phyloP scores from a whole-genome alignment of 1,140 invertebrate genomes.

The Brachionus paranguensis region DNA sequence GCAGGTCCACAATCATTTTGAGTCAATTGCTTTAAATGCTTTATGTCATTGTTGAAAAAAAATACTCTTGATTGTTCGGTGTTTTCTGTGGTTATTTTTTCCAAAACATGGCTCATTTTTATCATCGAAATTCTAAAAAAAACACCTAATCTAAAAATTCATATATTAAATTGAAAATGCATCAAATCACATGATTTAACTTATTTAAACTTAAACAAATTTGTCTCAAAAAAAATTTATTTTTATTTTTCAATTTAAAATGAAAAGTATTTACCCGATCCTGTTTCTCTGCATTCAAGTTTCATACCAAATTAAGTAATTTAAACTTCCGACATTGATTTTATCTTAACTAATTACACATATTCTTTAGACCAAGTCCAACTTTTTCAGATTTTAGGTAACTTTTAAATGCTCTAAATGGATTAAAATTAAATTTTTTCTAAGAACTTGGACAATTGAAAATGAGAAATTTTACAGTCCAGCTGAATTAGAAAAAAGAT shows the following conservation, averaged over 20 bases:
- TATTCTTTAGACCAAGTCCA: not conserved
- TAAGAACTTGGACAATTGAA: constrained; percentile 40
- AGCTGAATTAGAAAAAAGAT: constrained; percentile 40
- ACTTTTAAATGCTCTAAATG: not conserved
- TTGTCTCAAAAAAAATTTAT: not conserved
- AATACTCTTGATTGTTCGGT: not conserved
- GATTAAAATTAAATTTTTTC: not conserved
- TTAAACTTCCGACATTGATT: not conserved
- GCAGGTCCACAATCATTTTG: constrained; percentile 22
- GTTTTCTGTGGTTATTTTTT: not conserved
- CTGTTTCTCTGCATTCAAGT: not conserved
- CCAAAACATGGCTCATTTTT: not conserved
- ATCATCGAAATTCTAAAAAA: not conserved
- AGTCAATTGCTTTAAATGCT: constrained; percentile 7
- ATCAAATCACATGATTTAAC: not conserved
- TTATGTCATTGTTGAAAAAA: constrained; percentile 1
- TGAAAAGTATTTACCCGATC: not conserved
- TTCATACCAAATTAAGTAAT: not conserved
- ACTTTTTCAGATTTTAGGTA: not conserved
- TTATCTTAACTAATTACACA: not conserved
- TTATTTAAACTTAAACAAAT: not conserved
- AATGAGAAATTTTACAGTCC: constrained; percentile 41
- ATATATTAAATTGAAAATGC: not conserved
- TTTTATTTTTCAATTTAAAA: not conserved
- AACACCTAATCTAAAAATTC: constrained; percentile 1